Base-by-base conservation (phyloP, 1,140 invertebrate species). In the Halictus rubicundus region DNA sequence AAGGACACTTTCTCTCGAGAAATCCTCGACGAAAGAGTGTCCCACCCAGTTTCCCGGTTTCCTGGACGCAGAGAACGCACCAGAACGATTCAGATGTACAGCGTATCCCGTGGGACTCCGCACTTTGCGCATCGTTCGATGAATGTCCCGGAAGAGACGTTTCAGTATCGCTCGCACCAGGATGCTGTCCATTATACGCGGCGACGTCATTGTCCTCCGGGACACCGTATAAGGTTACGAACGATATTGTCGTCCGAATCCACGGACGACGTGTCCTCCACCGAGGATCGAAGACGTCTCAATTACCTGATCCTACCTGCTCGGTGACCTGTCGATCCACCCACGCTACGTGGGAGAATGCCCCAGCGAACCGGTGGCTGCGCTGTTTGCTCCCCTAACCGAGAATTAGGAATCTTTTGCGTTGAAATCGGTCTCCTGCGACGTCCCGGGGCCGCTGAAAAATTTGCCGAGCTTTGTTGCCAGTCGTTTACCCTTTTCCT, bases 81-180 rank as follows among this genome's bases (percentile, higher is more conserved):
- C 27, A 37, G 75, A 69, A 81, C 68, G 68, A n/a, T n/a, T 54
- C 52, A 25, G 59, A 68, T 70, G 74, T 66, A 78, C 69, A 5
- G 81, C 83, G 82, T 71, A 68, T 80, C 82, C 78, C 83, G 72
- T 85, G 82, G 83, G 83, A 85, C 81, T 61, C 72, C 63, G 61
- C 60, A 80, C 75, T 82, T 86, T 81, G 68, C 82, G 68, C 68
- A 57, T 57, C 57, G 37, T 42, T 69, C 80, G 27, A 65, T 86
- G 80, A 86, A 86, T 86, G 76, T 86, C 80, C 84, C 84, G 84
- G 84, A 86, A 86, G 83, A 86, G 75, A 80, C 25, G 68, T 39
- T 32, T 37, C 27, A 25, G 65, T 54, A 73, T 79, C 60, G 39
- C 42, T 78, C 80, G 52, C 80, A 76, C 83, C 84, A 57, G 84